A percentile compares a stretch with the other conserved stretches of the same genome.
Conservation (phyloP, 2,888 invertebrate species). For the Junonia oenone region DNA sequence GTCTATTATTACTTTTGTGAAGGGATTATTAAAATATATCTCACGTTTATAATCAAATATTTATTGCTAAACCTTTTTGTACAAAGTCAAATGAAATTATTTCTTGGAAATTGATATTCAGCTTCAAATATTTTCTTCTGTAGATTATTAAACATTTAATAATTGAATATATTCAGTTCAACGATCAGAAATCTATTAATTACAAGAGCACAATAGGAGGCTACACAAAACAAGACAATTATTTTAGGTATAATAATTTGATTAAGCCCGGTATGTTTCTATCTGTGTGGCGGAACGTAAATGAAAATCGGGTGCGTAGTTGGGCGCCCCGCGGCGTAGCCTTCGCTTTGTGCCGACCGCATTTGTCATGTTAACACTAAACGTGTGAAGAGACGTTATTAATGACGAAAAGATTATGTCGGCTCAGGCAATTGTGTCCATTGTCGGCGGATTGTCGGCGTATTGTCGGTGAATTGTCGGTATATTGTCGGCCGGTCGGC, state of each 20-base stretch:
- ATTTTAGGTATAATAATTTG: not conserved
- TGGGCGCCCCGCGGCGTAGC: conserved; percentile 52
- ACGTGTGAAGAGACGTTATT: conserved; percentile 74
- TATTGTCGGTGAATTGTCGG: conserved; percentile 22
- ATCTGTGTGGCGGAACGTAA: conserved; percentile 49
- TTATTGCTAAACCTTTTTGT: no score
- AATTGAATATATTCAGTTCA: not conserved
- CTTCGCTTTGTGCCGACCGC: conserved; percentile 54
- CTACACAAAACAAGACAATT: not conserved
- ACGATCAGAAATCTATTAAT: not conserved
- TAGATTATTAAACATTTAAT: not conserved
- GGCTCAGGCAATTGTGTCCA: conserved; percentile 54
- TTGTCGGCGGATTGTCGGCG: conserved; percentile 37
- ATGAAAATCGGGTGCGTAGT: conserved; percentile 45
- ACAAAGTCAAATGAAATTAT: no score
- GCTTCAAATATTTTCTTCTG: no score
- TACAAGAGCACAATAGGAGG: not conserved
- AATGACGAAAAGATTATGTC: conserved; percentile 69
- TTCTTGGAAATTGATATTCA: no score
- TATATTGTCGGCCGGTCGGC: conserved; percentile 10
- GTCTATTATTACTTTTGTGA: not conserved
- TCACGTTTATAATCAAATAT: no score
- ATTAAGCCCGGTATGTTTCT: conserved; percentile 26
- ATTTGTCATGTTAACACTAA: conserved; percentile 77
- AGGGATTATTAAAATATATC: no score